Conservation (phyloP, 2,113 vertebrate genomes). For the Benthochromis sp. region DNA sequence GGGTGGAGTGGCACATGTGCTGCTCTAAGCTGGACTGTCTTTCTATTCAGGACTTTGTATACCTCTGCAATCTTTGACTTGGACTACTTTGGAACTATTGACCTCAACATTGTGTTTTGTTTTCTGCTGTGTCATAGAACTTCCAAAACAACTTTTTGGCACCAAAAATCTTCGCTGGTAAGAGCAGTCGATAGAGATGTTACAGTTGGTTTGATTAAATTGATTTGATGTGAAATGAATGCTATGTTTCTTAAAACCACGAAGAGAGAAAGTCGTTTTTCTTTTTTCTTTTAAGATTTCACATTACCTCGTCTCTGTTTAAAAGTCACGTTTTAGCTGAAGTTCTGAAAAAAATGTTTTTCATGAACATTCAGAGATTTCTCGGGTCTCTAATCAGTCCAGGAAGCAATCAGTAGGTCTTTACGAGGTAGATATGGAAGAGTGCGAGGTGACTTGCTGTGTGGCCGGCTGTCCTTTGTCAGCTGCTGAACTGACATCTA, state of each 20-base stretch:
- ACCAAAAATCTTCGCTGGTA: slow-evolving; percentile 42
- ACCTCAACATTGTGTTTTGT: background rate
- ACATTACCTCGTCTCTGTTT: background rate
- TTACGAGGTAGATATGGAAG: slow-evolving; percentile 23
- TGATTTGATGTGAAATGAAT: background rate
- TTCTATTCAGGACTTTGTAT: slow-evolving; percentile 2
- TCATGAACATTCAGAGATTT: background rate
- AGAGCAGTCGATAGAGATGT: background rate
- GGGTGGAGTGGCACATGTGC: slow-evolving; percentile 34
- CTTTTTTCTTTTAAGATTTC: background rate
- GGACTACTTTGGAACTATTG: slow-evolving; percentile 24
- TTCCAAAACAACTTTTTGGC: background rate
- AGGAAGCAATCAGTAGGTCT: background rate
- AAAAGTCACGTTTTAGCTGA: background rate
- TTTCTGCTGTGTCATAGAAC: background rate
- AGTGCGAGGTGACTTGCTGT: slow-evolving; percentile 26
- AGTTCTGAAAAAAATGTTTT: background rate
- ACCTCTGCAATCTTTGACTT: background rate
- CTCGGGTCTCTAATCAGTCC: slow-evolving; percentile 8
- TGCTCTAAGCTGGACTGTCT: background rate
- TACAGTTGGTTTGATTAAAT: background rate
- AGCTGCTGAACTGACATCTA: slow-evolving; percentile 35
- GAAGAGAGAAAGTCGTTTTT: background rate
- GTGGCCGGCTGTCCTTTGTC: slow-evolving; percentile 43
- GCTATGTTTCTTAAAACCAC: background rate